Evolutionary conservation across 2,888 invertebrate species (phyloP), one percentile per base, ranked within the genome.

Genomic region (Pyrgus malvae): DNA sequence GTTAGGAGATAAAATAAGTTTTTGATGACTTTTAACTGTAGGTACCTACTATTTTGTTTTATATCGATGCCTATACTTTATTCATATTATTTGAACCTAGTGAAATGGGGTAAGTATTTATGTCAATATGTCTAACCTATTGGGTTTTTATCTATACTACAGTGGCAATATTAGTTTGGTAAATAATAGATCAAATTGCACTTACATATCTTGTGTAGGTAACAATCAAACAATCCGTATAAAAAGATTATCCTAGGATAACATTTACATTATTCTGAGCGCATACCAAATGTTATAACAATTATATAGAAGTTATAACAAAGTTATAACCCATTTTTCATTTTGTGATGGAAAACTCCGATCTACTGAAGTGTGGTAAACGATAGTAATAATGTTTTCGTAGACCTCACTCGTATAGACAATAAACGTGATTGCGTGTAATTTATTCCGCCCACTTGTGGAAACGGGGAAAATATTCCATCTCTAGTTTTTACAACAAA

Each of bases 361-460:
- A 41, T 27, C 14, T 41, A 9, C 5, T 14, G 2, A 40, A 27
- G 25, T 25, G 25, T 9, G 14, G 41, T 41, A 16, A 41, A 25
- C 11, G 14, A 25, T 25, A 27, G 14, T 14, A 27, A 41, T 25
- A 31, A 31, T 31, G 12, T 31, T 31, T 14, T 7, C 0, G 11
- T 29, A 29, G n/a, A 29, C 11, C 33, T 11, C 12, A 33, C 8
- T 33, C 33, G 14, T 33, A 6, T 14, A 8, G 14, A 27, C 41
- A 41, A 37, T 27, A 41, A 46, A 21, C 16, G 48, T 23, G n/a
- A 48, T 25, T 25, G 17, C 48, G 44, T 31, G 12, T 31, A 21
- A 45, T 45, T 33, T 21, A 33, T 45, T 14, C 45, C 19, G 21
- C 23, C 31, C 45, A 45, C 33, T 45, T 45, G 14, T n/a, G n/a